A percentile compares a stretch with the other conserved stretches of the same genome.
Conservation (phyloP, 2,113 vertebrate species). For the Vidua macroura region DNA sequence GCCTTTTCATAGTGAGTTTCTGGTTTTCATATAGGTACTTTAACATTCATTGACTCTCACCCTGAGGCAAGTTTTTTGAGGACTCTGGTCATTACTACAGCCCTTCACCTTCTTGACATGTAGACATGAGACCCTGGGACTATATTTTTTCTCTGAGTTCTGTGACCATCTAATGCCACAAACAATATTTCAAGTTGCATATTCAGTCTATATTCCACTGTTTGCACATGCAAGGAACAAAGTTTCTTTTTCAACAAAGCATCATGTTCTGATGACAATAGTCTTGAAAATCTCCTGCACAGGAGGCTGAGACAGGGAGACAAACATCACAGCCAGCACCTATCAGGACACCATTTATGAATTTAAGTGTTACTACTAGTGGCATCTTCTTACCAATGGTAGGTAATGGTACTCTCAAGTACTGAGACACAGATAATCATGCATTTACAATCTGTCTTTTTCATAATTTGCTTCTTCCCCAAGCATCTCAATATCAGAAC, state of each 20-base stretch:
- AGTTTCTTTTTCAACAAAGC: neutral
- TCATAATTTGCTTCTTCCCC: neutral
- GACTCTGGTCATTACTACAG: neutral
- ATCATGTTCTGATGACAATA: neutral
- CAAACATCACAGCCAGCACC: neutral
- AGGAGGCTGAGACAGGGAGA: neutral
- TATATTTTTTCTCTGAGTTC: neutral
- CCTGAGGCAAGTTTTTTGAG: neutral
- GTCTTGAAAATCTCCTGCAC: neutral
- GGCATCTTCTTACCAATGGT: neutral
- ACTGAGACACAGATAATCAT: neutral
- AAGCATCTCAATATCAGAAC: neutral
- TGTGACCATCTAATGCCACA: neutral
- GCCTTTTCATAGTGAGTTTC: neutral
- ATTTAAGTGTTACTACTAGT: neutral
- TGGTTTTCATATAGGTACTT: conserved; percentile 53
- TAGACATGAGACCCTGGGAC: neutral
- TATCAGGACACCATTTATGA: neutral
- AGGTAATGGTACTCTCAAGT: neutral
- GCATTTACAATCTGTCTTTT: neutral
- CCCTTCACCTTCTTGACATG: neutral
- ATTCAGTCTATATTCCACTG: neutral
- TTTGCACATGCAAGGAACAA: neutral
- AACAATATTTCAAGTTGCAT: neutral
- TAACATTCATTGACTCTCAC: neutral